These are phyloP conservation scores for Lysandra bellargus DNA, from an alignment of 2,888 invertebrate genomes.

Conservation along the genomic window DNA sequence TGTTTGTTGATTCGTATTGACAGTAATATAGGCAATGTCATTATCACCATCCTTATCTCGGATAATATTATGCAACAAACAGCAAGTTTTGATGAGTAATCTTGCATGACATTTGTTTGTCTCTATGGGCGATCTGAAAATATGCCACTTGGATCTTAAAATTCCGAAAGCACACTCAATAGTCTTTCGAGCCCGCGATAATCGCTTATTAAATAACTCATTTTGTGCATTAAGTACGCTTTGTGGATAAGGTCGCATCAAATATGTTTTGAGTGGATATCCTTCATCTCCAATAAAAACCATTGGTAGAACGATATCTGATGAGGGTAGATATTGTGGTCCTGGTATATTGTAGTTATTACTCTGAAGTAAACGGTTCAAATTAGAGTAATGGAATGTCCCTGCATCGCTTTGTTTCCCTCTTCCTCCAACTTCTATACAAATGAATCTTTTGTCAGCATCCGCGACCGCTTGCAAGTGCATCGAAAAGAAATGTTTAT, in stretches of 20 bases:
- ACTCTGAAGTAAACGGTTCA: constrained; percentile 38
- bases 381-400: constrained; percentile 42
- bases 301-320: constrained; percentile 39
- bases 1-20: constrained; percentile 37
- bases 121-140: constrained; percentile 40
- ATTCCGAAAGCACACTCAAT: constrained; percentile 40
- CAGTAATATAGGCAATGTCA: constrained; percentile 37
- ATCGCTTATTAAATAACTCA: constrained; percentile 38
- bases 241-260: constrained; percentile 42
- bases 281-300: constrained; percentile 35
- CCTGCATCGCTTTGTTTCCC: constrained; percentile 43
- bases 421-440: constrained; percentile 40
- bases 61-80: constrained; percentile 39
- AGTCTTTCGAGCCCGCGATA: constrained; percentile 32
- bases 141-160: constrained; percentile 38
- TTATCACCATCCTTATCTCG: constrained; percentile 39
- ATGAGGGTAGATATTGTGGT: constrained; percentile 36
- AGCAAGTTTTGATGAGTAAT: constrained; percentile 35
- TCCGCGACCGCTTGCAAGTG: constrained; percentile 41
- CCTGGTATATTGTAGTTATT: constrained; percentile 34
- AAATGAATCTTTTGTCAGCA: constrained; percentile 39
- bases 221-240: constrained; percentile 37
- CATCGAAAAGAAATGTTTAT: constrained; percentile 40
- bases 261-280: constrained; percentile 41
- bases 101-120: constrained; percentile 41